Evolutionary conservation across 2,797 vertebrate species (phyloP), one percentile per base, ranked within the genome.

Genomic region (Oreochromis mossambicus): DNA sequence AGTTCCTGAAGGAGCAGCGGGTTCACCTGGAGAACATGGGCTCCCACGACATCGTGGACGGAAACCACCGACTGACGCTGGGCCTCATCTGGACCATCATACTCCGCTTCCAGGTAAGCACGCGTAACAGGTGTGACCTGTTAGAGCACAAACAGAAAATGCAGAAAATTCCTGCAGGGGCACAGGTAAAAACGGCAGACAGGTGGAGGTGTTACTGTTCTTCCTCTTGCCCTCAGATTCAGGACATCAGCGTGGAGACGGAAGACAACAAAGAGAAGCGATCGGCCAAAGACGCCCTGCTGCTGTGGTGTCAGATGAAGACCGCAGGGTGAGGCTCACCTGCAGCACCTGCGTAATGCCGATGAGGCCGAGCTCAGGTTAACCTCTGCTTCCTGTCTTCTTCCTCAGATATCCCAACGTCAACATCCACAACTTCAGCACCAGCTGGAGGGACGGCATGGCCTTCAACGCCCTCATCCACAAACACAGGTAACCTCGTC

Each of bases 281-380:
- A 43, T 99, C 98, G 17, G 98, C 98, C 78, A 99, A 99, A 95
- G 98, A 99, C 56, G 98, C 98, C 4, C 92, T 99, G 95, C 97
- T 99, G 76, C 94, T 99, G 13, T 99, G 98, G 98, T 99, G 98
- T 95, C 98, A 99, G 96, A 99, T 99, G 98, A 99, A 99, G 97
- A 99, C 98, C 10, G 98, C 98, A 11, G 98, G 98, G 98, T 99
- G 91, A 97, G 98, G 29, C 76, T 82, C 29, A 10, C 8, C 15
- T 34, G 50, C 58, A 9, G 51, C 38, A 68, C 51, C 68, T n/a
- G 24, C 7, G 24, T 7, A 8, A 17, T 41, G 29, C 3, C 2
- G 15, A 5, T 1, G 17, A 3, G 2, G 10, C 41, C 12, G 6
- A 41, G 34, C 3, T 9, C 6, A 24, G 24, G 36, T 55, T 86